phyloP scores from a whole-genome alignment of 2,888 invertebrate genomes.

The Ptychoptera albimana region DNA sequence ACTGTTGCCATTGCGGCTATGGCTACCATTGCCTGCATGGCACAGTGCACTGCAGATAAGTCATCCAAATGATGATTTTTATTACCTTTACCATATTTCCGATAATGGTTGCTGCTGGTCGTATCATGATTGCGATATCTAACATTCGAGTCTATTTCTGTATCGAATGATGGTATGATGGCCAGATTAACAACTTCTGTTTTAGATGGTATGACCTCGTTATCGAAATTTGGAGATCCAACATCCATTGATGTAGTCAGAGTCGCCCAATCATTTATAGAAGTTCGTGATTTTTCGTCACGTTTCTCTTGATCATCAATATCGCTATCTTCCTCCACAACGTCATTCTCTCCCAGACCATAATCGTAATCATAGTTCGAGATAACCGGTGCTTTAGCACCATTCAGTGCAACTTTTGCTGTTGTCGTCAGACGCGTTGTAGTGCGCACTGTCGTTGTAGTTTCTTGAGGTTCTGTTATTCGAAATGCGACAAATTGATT shows the following conservation, averaged over 20 bases:
- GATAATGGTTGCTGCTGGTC: slow-evolving; percentile 14
- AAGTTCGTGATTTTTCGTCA: slow-evolving; percentile 10
- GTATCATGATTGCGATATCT: slow-evolving; percentile 5
- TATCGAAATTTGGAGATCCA: slow-evolving; percentile 11
- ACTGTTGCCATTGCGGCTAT: slow-evolving; percentile 30
- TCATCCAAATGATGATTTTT: slow-evolving; percentile 20
- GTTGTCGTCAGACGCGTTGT: slow-evolving; percentile 13
- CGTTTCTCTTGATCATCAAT: neutral
- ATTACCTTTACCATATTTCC: slow-evolving; percentile 15
- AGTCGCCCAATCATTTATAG: slow-evolving; percentile 10
- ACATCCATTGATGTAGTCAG: slow-evolving; percentile 19
- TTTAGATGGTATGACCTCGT: slow-evolving; percentile 20
- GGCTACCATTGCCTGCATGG: slow-evolving; percentile 32
- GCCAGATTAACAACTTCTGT: slow-evolving; percentile 31
- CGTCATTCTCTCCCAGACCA: slow-evolving; percentile 18
- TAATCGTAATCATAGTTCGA: slow-evolving; percentile 26
- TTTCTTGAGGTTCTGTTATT: slow-evolving; percentile 20
- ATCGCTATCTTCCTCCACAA: slow-evolving; percentile 22
- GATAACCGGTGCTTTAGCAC: slow-evolving; percentile 21
- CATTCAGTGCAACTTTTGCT: neutral
- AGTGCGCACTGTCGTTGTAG: slow-evolving; percentile 15
- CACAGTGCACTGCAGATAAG: slow-evolving; percentile 29
- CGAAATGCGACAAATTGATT: slow-evolving; percentile 30
- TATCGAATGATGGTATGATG: slow-evolving; percentile 30
- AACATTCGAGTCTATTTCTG: slow-evolving; percentile 20